Base-by-base conservation (phyloP, 1,140 invertebrate species). In the Geopemphigus sp. region DNA sequence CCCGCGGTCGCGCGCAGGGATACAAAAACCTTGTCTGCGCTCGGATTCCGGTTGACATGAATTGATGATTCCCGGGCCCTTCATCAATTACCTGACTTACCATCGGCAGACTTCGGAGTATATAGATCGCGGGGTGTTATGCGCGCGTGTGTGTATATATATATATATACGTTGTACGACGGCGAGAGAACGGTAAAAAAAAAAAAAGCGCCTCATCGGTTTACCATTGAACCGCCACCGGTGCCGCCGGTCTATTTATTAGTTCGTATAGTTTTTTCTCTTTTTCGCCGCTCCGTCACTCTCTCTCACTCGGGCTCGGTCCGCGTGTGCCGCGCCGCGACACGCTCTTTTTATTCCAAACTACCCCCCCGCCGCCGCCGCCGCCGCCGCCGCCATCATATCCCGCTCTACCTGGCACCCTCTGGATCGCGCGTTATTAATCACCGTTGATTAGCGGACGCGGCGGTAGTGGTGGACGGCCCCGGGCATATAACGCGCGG, bases 11-110 rank as follows among this genome's bases (percentile, higher is more conserved):
- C 47, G 53, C 24, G 29, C 26, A 17, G n/a, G 72, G 54, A 54
- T 59, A 50, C 39, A 50, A 50, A 74, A 74, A 74, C 72, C 72
- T 76, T 61, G 73, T 76, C 73, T 74, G 54, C 72, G 72, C 54
- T 74, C 24, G 73, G 73, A 61, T 61, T 76, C 73, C 73, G 73
- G 73, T 61, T 76, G 73, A 76, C 73, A 76, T 76, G 73, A 76
- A 76, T 76, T 76, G 73, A 76, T 76, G 73, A 76, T 76, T 61
- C 54, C 26, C 10, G 22, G 73, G 73, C 73, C 73, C 73, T 61
- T 76, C 73, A 76, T 76, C 73, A 76, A 76, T 76, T 76, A 76
- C 73, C 73, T 76, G 73, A 61, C 73, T 76, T 76, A 76, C 73
- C 56, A 47, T 47, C 56, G 22, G 50, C 32, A 39, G 32, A 68